phyloP scores from a whole-genome alignment of 2,113 vertebrate species.

The Chroicocephalus ridibundus region DNA sequence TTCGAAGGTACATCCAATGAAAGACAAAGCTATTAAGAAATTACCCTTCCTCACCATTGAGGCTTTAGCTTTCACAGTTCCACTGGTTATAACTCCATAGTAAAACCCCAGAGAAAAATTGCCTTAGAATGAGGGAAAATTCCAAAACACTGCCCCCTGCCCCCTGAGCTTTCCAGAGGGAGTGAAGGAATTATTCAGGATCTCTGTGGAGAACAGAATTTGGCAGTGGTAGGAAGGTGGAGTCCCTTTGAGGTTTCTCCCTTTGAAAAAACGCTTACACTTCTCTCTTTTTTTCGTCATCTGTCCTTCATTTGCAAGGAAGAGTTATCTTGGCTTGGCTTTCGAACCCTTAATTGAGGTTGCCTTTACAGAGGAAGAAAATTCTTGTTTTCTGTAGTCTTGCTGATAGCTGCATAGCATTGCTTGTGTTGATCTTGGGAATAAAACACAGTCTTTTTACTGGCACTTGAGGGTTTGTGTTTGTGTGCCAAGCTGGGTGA shows the following conservation, averaged over 20 bases:
- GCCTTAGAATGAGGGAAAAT: background rate
- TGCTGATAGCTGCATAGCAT: background rate
- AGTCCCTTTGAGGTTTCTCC: background rate
- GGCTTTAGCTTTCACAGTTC: background rate
- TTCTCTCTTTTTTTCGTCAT: background rate
- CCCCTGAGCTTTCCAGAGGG: background rate
- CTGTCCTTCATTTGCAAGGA: background rate
- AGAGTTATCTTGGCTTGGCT: background rate
- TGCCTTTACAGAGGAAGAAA: background rate
- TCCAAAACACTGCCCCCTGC: background rate
- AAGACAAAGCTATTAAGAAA: constrained; percentile 15
- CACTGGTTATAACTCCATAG: background rate
- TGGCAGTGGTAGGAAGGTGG: background rate
- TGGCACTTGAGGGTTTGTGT: background rate
- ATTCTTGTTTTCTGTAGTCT: background rate
- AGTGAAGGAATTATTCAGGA: background rate
- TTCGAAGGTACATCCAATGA: background rate
- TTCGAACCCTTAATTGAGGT: background rate
- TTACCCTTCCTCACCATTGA: background rate
- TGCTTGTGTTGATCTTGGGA: background rate
- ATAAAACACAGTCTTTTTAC: background rate
- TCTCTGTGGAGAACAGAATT: background rate
- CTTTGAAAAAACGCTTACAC: background rate
- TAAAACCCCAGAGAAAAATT: background rate
- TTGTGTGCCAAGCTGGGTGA: background rate